Evolutionary conservation across 2,113 vertebrate species (phyloP).

Genomic region (Onychostruthus taczanowskii): DNA sequence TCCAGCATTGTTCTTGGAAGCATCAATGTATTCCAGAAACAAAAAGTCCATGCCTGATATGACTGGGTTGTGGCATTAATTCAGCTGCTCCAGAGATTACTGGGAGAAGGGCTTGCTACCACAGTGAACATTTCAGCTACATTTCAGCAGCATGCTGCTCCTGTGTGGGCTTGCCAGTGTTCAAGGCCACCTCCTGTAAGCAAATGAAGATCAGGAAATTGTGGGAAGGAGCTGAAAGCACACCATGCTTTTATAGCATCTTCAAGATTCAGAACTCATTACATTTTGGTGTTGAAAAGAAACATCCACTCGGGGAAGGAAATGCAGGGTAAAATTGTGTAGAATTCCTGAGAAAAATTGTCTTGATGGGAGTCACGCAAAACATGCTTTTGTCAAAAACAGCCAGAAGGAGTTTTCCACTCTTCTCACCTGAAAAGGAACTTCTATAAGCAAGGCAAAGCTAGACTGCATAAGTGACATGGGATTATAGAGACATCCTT

Average conservation of each 20-base stretch:
- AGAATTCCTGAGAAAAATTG: not conserved
- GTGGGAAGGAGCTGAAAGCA: not conserved
- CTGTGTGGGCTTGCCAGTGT: constrained; percentile 18
- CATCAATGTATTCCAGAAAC: not conserved
- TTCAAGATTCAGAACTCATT: not conserved
- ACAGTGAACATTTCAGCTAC: not conserved
- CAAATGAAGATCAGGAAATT: constrained; percentile 1
- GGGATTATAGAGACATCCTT: not conserved
- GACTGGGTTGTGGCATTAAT: not conserved
- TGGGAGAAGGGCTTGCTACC: not conserved
- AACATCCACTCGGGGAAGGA: not conserved
- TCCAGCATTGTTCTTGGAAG: not conserved
- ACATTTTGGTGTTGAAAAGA: not conserved
- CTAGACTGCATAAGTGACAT: not conserved
- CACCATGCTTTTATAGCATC: not conserved
- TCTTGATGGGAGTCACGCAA: not conserved
- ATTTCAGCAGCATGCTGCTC: not conserved
- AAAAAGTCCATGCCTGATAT: not conserved
- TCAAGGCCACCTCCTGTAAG: not conserved
- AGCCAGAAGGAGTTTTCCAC: not conserved
- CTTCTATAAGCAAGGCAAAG: not conserved
- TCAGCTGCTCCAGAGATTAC: constrained; percentile 4
- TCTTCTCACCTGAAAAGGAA: not conserved
- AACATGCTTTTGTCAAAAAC: not conserved
- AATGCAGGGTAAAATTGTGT: not conserved